These are phyloP conservation scores for Anastatus disparis DNA, from an alignment of 1,140 invertebrate genomes.

Conservation along the genomic window DNA sequence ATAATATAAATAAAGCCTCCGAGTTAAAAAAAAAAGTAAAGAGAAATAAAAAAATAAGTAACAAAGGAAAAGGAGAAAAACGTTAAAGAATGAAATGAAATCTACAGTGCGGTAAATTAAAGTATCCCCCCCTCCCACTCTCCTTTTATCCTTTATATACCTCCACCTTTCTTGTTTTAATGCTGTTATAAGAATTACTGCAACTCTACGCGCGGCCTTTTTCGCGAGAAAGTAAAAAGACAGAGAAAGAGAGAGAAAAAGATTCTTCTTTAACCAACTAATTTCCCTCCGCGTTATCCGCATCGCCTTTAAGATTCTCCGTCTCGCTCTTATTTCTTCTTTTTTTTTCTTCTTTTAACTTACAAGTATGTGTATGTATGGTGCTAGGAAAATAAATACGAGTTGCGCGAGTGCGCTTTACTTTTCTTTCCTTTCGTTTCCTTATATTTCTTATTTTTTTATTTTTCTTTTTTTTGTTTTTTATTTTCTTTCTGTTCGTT, in stretches of 20 bases:
- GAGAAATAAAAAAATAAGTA: constrained; percentile 27
- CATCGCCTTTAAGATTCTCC: constrained; percentile 28
- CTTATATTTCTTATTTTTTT: too few relatives aligned
- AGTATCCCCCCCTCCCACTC: too few relatives aligned
- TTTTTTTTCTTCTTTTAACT: too few relatives aligned
- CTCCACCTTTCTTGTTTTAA: too few relatives aligned
- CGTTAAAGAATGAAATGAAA: constrained; percentile 63
- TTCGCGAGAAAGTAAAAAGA: too few relatives aligned
- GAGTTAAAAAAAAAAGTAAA: constrained; percentile 17
- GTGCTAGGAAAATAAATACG: constrained; percentile 16
- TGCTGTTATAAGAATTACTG: constrained; percentile 65
- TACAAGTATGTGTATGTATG: too few relatives aligned
- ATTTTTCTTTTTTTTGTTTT: too few relatives aligned
- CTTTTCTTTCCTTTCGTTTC: background rate
- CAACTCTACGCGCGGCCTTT: constrained; percentile 36
- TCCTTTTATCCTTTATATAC: too few relatives aligned
- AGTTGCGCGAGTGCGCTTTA: constrained; percentile 4
- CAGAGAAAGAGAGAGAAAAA: background rate
- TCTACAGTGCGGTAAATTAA: constrained; percentile 67
- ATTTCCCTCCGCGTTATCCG: constrained; percentile 50
- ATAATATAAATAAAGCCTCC: constrained; percentile 57
- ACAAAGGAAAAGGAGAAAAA: constrained; percentile 52
- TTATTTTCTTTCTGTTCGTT: too few relatives aligned
- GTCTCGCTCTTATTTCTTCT: too few relatives aligned
- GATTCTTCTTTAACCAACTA: constrained; percentile 48